phyloP scores from a whole-genome alignment of 2,888 invertebrate species.

The Scaeva pyrastri region DNA sequence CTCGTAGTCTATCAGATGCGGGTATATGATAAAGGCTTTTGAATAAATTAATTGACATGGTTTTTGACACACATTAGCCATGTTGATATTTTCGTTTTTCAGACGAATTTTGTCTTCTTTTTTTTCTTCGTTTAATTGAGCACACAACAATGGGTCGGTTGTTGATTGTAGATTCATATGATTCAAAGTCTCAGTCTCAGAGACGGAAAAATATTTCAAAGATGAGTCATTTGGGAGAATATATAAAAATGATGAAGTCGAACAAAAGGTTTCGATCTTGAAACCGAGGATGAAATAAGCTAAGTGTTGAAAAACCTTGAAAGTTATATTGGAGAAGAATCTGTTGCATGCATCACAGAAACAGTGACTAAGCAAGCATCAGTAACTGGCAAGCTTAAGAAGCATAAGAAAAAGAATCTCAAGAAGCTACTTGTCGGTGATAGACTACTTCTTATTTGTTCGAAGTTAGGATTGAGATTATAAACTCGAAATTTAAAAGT shows the following conservation, averaged over 20 bases:
- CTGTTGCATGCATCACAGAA: neutral
- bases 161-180: neutral
- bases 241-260: neutral
- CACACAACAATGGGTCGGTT: neutral
- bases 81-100: slow-evolving; percentile 22
- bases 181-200: neutral
- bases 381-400: too few species aligned
- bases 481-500: too few species aligned
- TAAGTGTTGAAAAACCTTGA: neutral
- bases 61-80: slow-evolving; percentile 46
- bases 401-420: too few species aligned
- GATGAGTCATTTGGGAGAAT: neutral
- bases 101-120: neutral
- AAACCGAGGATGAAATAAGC: neutral
- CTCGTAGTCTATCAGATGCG: slow-evolving; percentile 13
- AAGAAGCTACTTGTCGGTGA: too few species aligned
- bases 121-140: neutral
- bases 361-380: too few species aligned
- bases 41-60: slow-evolving; percentile 51
- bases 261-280: slow-evolving; percentile 3
- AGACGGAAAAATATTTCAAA: neutral
- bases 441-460: too few species aligned
- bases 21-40: slow-evolving; percentile 31
- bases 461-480: too few species aligned
- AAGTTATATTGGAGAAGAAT: neutral